phyloP scores from a whole-genome alignment of 2,888 invertebrate genomes.

The Torymus aiolomorphi region DNA sequence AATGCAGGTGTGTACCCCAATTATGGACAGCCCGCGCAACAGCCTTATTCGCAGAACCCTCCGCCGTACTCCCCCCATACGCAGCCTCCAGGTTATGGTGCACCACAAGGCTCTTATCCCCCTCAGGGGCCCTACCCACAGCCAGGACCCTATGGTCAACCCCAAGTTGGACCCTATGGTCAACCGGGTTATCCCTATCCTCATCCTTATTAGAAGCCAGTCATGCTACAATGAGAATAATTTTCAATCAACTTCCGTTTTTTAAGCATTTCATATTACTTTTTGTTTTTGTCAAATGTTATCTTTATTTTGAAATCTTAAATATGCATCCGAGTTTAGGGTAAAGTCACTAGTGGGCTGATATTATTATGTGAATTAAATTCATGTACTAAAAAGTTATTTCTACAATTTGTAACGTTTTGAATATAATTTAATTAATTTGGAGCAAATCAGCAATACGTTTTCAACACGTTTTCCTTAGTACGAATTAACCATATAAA shows the following conservation, averaged over 20 bases:
- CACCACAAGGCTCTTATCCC: slow-evolving; percentile 62
- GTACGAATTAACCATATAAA: too few species aligned
- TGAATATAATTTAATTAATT: too few species aligned
- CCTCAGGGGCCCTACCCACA: slow-evolving; percentile 11
- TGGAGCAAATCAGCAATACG: too few species aligned
- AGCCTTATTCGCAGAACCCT: slow-evolving; percentile 69
- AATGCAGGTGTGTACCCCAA: slow-evolving; percentile 74
- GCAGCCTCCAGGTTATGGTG: slow-evolving; percentile 61
- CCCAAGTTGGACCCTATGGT: slow-evolving; percentile 40
- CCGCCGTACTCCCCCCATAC: slow-evolving; percentile 69
- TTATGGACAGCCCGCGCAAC: slow-evolving; percentile 69
- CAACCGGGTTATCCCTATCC: slow-evolving; percentile 64
- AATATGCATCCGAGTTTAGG: slow-evolving; percentile 8
- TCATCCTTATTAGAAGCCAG: slow-evolving; percentile 44
- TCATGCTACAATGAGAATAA: background rate
- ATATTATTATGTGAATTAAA: background rate
- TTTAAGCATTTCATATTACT: slow-evolving; percentile 1
- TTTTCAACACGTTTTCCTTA: too few species aligned
- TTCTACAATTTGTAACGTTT: too few species aligned
- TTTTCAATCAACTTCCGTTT: background rate
- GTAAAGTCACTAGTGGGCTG: slow-evolving; percentile 11
- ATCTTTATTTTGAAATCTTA: background rate
- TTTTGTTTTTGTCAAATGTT: slow-evolving; percentile 18
- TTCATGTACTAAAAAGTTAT: too few species aligned
- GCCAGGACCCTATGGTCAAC: slow-evolving; percentile 41